Conservation (phyloP, 2,797 vertebrate species). For the Fistularia tabacaria region DNA sequence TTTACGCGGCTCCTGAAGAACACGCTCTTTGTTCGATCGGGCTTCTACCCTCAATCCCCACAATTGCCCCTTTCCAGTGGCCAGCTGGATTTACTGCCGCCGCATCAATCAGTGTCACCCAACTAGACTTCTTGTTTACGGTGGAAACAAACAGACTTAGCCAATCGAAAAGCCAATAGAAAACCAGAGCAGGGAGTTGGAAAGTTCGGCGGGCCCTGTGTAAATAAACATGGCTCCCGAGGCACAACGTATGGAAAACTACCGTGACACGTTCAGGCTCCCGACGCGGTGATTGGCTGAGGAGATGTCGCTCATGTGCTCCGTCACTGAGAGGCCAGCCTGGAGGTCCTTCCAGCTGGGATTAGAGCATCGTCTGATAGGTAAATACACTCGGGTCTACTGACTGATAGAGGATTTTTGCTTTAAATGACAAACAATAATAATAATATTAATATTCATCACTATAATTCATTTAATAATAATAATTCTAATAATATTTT, state of each 20-base stretch:
- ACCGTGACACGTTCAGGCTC: conserved; percentile 7
- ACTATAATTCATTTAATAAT: too few relatives aligned
- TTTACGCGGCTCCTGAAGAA: conserved; percentile 9
- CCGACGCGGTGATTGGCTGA: not conserved
- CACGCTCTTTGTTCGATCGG: conserved; percentile 21
- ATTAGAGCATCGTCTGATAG: too few relatives aligned
- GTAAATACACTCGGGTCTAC: too few relatives aligned
- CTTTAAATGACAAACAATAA: too few relatives aligned
- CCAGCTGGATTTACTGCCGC: too few relatives aligned
- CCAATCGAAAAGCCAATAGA: conserved; percentile 12
- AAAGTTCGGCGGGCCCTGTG: conserved; percentile 9
- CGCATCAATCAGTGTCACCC: not conserved
- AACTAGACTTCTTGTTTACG: not conserved
- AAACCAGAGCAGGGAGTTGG: conserved; percentile 36
- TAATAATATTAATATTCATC: too few relatives aligned
- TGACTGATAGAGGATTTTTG: too few relatives aligned
- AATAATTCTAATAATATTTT: too few relatives aligned
- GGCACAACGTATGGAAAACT: conserved; percentile 28
- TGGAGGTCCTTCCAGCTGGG: too few relatives aligned
- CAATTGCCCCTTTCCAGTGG: conserved; percentile 4
- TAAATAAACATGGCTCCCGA: conserved; percentile 38
- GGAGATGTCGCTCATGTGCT: too few relatives aligned
- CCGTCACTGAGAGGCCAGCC: too few relatives aligned
- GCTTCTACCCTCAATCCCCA: conserved; percentile 10
- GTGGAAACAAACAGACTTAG: conserved; percentile 13